phyloP scores from a whole-genome alignment of 2,113 vertebrate species.

The Dipodomys ordii region DNA sequence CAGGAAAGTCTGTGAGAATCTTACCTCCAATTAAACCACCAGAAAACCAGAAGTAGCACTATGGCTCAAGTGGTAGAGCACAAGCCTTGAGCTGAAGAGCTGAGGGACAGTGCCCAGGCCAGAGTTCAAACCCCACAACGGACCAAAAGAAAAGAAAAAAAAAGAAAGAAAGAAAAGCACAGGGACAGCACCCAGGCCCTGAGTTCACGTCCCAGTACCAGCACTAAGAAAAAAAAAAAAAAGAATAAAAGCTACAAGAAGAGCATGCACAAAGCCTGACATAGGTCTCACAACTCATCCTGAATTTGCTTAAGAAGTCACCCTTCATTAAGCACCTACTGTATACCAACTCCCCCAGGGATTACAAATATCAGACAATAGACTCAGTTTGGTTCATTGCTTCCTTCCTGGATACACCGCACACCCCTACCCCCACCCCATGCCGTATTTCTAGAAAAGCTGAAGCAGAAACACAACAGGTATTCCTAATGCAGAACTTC shows the following conservation, averaged over 20 bases:
- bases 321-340: neutral
- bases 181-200: no score
- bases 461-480: slow-evolving; percentile 3
- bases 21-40: no score
- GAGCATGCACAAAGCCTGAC: neutral
- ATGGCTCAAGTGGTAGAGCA: no score
- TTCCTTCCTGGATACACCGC: neutral
- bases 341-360: neutral
- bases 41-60: no score
- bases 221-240: neutral
- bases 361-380: neutral
- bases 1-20: no score
- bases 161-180: no score
- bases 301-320: neutral
- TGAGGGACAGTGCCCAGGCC: no score
- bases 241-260: neutral
- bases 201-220: no score
- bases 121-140: no score
- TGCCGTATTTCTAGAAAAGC: slow-evolving; percentile 22
- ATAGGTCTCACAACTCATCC: neutral
- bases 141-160: no score
- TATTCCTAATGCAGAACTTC: slow-evolving; percentile 1
- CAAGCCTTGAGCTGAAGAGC: no score
- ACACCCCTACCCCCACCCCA: neutral
- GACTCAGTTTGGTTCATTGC: neutral